phyloP scores from a whole-genome alignment of 2,888 invertebrate genomes.

The Xestoiulus laeticollis region DNA sequence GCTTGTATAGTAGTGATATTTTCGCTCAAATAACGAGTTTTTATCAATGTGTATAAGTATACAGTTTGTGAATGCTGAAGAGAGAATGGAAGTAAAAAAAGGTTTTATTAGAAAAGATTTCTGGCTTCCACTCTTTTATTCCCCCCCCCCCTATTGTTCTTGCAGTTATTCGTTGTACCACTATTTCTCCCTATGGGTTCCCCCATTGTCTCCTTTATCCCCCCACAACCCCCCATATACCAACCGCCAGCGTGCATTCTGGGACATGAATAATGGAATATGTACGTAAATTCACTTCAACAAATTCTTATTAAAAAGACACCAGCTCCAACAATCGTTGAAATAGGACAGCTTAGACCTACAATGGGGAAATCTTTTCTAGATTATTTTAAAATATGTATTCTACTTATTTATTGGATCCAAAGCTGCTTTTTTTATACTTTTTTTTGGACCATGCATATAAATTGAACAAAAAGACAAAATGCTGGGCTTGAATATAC shows the following conservation, averaged over 20 bases:
- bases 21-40: neutral
- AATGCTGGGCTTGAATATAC: neutral
- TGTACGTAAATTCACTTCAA: constrained; percentile 36
- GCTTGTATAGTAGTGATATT: neutral
- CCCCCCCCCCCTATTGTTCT: neutral
- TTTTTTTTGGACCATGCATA: neutral
- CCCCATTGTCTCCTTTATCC: constrained; percentile 8
- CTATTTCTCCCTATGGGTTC: constrained; percentile 25
- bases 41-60: neutral
- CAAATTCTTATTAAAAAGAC: constrained; percentile 37
- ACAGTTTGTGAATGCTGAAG: neutral
- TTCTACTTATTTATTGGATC: constrained; percentile 8
- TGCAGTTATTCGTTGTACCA: neutral
- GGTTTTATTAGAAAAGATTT: neutral
- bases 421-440: neutral
- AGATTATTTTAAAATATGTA: constrained; percentile 29
- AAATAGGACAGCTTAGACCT: constrained; percentile 29
- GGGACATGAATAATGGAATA: constrained; percentile 42
- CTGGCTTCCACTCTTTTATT: neutral
- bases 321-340: constrained; percentile 12
- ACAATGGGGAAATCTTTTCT: constrained; percentile 29
- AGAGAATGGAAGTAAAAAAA: neutral
- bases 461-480: neutral
- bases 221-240: neutral
- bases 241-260: constrained; percentile 4